These are phyloP conservation scores for Reticulitermes lucifugus DNA, from an alignment of 2,888 invertebrate genomes.

Conservation along the genomic window DNA sequence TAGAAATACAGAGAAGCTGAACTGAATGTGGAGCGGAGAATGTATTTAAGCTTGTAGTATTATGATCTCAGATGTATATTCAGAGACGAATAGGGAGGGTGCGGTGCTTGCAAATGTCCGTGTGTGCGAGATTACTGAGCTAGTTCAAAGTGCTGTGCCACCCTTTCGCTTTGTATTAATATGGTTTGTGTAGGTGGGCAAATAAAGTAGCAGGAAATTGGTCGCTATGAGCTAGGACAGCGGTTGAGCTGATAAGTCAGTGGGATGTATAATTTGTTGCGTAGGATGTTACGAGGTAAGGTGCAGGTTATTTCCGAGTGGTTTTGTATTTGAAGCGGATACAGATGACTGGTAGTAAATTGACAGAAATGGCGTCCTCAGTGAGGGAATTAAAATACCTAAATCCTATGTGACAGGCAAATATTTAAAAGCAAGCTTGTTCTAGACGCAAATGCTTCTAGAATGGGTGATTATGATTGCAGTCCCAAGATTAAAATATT, in stretches of 20 bases:
- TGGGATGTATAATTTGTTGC: not conserved
- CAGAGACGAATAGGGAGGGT: not conserved
- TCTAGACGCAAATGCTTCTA: too few relatives aligned
- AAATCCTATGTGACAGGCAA: too few relatives aligned
- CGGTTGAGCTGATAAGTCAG: constrained; percentile 3
- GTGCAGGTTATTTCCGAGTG: not conserved
- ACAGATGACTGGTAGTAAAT: not conserved
- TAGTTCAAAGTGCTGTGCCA: not conserved
- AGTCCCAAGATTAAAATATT: too few relatives aligned
- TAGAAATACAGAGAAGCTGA: not conserved
- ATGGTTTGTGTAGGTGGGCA: not conserved
- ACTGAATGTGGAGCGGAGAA: not conserved
- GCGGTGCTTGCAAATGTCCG: not conserved
- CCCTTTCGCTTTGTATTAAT: not conserved
- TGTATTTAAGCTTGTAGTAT: constrained; percentile 8
- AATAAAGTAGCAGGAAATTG: not conserved
- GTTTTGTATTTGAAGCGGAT: constrained; percentile 6
- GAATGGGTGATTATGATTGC: too few relatives aligned
- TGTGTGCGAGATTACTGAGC: not conserved
- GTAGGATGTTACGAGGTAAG: not conserved
- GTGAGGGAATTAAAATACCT: too few relatives aligned
- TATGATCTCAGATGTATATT: constrained; percentile 19
- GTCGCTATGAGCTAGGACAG: not conserved
- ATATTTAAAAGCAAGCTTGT: too few relatives aligned
- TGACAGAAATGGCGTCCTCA: too few relatives aligned